Base-by-base conservation (phyloP, 1,140 invertebrate species). In the Procambarus virginalis region DNA sequence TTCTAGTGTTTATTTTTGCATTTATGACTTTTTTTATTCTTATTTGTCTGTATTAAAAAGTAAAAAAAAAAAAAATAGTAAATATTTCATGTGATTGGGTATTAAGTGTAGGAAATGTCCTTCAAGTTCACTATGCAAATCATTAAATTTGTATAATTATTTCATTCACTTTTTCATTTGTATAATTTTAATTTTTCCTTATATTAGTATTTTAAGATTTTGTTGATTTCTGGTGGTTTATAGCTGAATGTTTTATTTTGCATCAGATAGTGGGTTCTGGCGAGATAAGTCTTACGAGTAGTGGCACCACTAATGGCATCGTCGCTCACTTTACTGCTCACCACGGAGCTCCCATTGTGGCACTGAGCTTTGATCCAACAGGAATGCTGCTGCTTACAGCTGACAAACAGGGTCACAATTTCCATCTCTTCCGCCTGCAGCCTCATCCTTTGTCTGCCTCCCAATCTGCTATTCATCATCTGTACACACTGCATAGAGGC, bases 241-340 rank as follows among this genome's bases (percentile, higher is more conserved):
- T 22, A 49, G 3, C 14, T 48, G 34, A 14, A 81, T 20, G 48
- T n/a, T 89, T 10, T 68, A 20, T 17, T 64, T 64, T 75, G 8
- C 49, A n/a, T 46, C 84, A 92, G 91, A 82, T 55, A 34, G 91
- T 92, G 70, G 82, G 85, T 78, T 89, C 79, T 75, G 87, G 84
- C 77, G 91, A 93, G 88, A 89, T 91, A n/a, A 91, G 64, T 70
- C 48, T 91, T 20, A 48, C 49, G 20, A 85, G 70, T 45, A 87
- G 90, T 77, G 79, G 86, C 45, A 76, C 81, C 6, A 77, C 48
- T n/a, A 73, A 95, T 85, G 95, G 96, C 2, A 95, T 98, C 75
- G 95, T 99, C 48, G 98, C 98, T 75, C 99, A 99, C 94, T 99
- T 99, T 94, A 95, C 97, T 86, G 98, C 98, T 10, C 98, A 99